phyloP scores from a whole-genome alignment of 2,888 invertebrate genomes.

The Tillus elongatus region DNA sequence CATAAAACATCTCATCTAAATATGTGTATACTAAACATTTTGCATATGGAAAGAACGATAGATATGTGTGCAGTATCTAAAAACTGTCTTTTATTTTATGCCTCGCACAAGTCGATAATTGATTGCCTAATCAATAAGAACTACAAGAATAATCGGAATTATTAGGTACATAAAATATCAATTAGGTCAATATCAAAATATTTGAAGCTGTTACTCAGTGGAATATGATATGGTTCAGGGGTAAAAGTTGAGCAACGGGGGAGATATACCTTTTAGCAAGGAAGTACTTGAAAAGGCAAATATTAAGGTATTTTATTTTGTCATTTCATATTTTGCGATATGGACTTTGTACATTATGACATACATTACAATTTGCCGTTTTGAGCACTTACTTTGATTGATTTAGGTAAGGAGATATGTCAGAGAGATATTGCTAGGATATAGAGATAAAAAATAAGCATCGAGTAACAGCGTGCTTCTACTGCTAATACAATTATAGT shows the following conservation, averaged over 20 bases:
- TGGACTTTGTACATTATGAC: too few relatives aligned
- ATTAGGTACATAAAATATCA: slow-evolving; percentile 11
- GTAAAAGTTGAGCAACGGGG: slow-evolving; percentile 18
- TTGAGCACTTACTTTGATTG: too few relatives aligned
- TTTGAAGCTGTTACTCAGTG: slow-evolving; percentile 34
- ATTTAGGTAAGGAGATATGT: too few relatives aligned
- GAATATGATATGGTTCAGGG: slow-evolving; percentile 11
- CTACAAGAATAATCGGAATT: background rate
- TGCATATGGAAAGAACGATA: slow-evolving; percentile 42
- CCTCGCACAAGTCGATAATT: slow-evolving; percentile 19
- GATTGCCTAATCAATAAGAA: slow-evolving; percentile 11
- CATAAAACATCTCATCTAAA: slow-evolving; percentile 40
- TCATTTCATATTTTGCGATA: too few relatives aligned
- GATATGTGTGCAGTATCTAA: slow-evolving; percentile 40
- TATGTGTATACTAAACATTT: slow-evolving; percentile 40
- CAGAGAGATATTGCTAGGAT: slow-evolving; percentile 10
- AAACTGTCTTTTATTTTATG: slow-evolving; percentile 37
- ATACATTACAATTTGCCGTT: too few relatives aligned
- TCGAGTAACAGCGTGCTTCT: slow-evolving; percentile 37
- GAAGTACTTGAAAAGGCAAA: too few relatives aligned
- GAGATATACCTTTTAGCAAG: too few relatives aligned
- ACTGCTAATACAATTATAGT: slow-evolving; percentile 38
- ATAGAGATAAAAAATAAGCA: background rate
- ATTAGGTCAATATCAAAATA: slow-evolving; percentile 35
- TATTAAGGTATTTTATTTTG: too few relatives aligned